Evolutionary conservation across 2,797 vertebrate genomes (phyloP).

Genomic region (Chlorospingus semifuscus): DNA sequence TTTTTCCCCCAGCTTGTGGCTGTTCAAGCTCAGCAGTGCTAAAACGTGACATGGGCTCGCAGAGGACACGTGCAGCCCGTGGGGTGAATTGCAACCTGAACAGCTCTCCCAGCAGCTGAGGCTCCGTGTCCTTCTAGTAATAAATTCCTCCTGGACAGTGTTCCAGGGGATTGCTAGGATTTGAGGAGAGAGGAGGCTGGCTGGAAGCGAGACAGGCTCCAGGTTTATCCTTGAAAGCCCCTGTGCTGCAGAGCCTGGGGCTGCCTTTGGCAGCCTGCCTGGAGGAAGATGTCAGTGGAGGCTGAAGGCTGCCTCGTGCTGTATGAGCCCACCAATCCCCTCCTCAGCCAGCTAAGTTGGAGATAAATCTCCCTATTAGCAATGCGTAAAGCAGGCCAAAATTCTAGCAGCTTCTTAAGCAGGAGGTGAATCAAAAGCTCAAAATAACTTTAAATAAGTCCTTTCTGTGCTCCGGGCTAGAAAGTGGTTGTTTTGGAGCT

Average conservation of each 20-base stretch:
- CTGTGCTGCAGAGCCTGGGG: conserved; percentile 14
- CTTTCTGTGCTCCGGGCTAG: neutral
- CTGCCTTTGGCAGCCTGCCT: conserved; percentile 41
- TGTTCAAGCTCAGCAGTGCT: neutral
- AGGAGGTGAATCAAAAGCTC: conserved; percentile 19
- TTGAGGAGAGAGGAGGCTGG: conserved; percentile 21
- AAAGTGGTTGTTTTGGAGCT: neutral
- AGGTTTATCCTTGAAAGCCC: conserved; percentile 63
- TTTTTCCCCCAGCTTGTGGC: neutral
- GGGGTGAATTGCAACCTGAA: neutral
- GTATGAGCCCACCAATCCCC: neutral
- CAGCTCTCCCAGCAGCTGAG: neutral
- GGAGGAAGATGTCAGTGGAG: neutral
- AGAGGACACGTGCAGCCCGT: neutral
- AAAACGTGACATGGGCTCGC: neutral
- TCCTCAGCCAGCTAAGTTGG: neutral
- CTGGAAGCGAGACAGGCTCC: neutral
- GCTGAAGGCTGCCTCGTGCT: conserved; percentile 26
- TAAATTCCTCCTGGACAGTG: neutral
- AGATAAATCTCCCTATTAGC: neutral
- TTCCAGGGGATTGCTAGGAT: conserved; percentile 5
- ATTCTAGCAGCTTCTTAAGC: neutral
- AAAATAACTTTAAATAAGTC: neutral
- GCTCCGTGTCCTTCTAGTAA: neutral
- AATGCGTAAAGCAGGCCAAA: neutral